These are phyloP conservation scores for Tragulus kanchil DNA, from an alignment of 2,113 vertebrate genomes.

Conservation along the genomic window DNA sequence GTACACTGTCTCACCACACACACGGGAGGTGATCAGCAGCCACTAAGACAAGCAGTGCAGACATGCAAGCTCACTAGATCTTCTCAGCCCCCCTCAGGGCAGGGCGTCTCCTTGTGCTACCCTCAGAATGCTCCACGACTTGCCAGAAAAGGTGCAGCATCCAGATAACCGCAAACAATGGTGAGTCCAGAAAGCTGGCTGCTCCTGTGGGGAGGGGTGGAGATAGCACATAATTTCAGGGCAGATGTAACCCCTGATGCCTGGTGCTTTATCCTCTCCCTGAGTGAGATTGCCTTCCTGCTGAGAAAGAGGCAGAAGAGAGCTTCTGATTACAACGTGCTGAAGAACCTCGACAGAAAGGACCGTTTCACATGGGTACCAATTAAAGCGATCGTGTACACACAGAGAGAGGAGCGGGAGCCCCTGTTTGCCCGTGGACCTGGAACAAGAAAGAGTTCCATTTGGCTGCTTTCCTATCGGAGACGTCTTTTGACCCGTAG, in stretches of 20 bases:
- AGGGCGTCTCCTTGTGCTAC: fast-evolving
- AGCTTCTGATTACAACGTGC: neutral
- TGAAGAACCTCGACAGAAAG: neutral
- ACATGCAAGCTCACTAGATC: fast-evolving
- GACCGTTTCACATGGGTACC: fast-evolving
- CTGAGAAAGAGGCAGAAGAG: neutral
- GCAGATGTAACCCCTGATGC: too few species aligned
- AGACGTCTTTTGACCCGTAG: fast-evolving
- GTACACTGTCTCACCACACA: too few species aligned
- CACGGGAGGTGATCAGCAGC: fast-evolving
- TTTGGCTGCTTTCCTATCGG: fast-evolving
- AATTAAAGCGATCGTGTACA: fast-evolving
- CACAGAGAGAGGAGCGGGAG: neutral
- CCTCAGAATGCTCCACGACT: fast-evolving
- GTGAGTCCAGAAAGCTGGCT: neutral
- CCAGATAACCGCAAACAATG: neutral
- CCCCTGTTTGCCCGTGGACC: fast-evolving
- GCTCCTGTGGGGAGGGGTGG: neutral
- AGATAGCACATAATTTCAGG: fast-evolving
- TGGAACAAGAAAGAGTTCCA: fast-evolving
- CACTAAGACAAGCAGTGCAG: fast-evolving
- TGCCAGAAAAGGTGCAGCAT: fast-evolving
- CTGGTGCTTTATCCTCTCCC: too few species aligned
- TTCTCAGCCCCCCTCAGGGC: fast-evolving
- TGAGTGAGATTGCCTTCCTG: fast-evolving